Base-by-base conservation (phyloP, 2,113 vertebrate species). In the Tragelaphus strepsiceros region DNA sequence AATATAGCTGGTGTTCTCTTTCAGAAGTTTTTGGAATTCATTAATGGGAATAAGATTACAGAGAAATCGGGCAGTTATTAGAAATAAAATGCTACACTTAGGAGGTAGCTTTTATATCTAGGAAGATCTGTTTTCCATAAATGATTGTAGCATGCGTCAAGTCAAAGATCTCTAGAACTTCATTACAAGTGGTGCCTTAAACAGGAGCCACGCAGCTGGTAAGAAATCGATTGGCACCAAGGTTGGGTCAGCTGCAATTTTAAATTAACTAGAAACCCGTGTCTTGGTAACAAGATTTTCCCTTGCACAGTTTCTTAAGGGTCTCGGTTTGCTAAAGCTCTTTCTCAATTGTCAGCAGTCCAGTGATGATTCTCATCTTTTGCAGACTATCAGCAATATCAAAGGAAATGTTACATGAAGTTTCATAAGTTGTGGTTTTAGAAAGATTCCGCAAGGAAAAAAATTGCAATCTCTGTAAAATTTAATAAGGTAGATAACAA, bases 121-220 rank as follows among this genome's bases (percentile, higher is more conserved):
- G 99, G 99, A 99, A 56, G 99, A 99, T 32, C 99, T 99, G 46
- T 99, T 99, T 98, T 99, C 99, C 85, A 99, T 99, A 99, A 99
- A 15, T 77, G 22, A 77, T 98, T 99, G 99, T 92, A 99, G 99
- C 96, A 98, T 99, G 98, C 99, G 99, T 94, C 99, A 99, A 95
- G 98, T 99, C 85, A 98, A 99, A 97, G 99, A 99, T 98, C 99
- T 99, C 0, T 99, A 99, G 99, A 99, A 99, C 94, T 99, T 99
- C 0, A 99, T 99, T 98, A 99, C 99, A 1, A 99, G 99, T 0
- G 99, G 99, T 78, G 99, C 99, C 96, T 99, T 99, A 98, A 98
- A 99, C 99, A 1, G 99, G 99, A 96, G 99, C 99, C 71, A 99
- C 99, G 80, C 98, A 99, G 30, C 99, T 99, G 97, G 99, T 99